These are phyloP conservation scores for Platyscapa corneri DNA, from an alignment of 1,140 invertebrate species.

Conservation along the genomic window DNA sequence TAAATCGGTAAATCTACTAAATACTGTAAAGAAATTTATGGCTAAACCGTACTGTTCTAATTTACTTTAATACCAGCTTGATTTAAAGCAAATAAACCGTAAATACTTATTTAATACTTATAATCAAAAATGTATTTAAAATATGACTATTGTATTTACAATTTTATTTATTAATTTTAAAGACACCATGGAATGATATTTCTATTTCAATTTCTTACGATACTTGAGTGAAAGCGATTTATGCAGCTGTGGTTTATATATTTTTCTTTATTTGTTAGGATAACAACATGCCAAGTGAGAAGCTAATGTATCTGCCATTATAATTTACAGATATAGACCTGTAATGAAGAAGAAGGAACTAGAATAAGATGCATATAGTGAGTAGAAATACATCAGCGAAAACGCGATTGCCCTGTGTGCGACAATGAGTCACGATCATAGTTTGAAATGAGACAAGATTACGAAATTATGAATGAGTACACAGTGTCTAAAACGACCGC, in stretches of 20 bases:
- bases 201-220: not conserved
- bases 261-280: not conserved
- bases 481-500: not conserved
- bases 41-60: too few relatives aligned
- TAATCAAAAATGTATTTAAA: too few relatives aligned
- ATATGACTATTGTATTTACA: too few relatives aligned
- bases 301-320: constrained; percentile 18
- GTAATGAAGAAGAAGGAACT: not conserved
- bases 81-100: too few relatives aligned
- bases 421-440: constrained; percentile 37
- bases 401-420: not conserved
- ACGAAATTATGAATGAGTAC: constrained; percentile 29
- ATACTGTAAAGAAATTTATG: too few relatives aligned
- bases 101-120: too few relatives aligned
- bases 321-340: not conserved
- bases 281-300: not conserved
- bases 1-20: too few relatives aligned
- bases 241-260: not conserved
- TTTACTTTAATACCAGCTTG: too few relatives aligned
- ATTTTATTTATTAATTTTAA: too few relatives aligned
- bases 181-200: not conserved
- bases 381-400: not conserved
- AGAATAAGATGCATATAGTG: not conserved
- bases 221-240: not conserved
- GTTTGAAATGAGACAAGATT: not conserved